Percentiles rank a stretch among this genome's conserved stretches.
Evolutionary conservation across 2,888 invertebrate genomes (phyloP).

Genomic region (Autographa gamma): DNA sequence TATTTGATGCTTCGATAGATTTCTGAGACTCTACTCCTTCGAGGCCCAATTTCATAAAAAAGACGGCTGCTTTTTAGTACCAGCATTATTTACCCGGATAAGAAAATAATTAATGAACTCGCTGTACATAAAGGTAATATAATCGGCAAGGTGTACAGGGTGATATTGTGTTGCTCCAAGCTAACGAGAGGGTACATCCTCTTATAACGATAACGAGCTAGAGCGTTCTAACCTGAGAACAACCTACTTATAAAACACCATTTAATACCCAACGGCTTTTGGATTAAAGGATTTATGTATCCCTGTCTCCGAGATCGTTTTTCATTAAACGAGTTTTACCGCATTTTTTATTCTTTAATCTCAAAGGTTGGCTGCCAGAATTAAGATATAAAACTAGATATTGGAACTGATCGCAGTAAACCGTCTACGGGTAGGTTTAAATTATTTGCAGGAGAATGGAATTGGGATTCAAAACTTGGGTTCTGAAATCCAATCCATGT

Average conservation of each 20-base stretch:
- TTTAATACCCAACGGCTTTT: constrained; percentile 8
- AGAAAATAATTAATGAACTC: constrained; percentile 37
- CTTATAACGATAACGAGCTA: constrained; percentile 25
- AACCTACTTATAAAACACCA: constrained; percentile 11
- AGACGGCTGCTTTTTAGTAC: neutral
- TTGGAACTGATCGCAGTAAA: neutral
- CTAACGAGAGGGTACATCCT: constrained; percentile 41
- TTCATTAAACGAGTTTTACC: neutral
- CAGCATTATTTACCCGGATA: constrained; percentile 13
- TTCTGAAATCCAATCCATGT: neutral
- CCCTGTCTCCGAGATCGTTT: constrained; percentile 3
- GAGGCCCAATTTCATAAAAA: neutral
- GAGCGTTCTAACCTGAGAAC: constrained; percentile 1
- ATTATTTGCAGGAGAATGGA: neutral
- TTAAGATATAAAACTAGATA: neutral
- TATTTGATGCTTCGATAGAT: neutral
- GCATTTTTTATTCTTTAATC: neutral
- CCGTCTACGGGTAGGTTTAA: neutral
- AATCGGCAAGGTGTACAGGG: constrained; percentile 29
- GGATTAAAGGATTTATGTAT: constrained; percentile 11
- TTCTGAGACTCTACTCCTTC: no score
- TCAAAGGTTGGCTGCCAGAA: neutral
- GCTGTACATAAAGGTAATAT: constrained; percentile 20
- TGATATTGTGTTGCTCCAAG: constrained; percentile 42
- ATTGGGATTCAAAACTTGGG: neutral